Conservation (phyloP, 2,113 vertebrate genomes). For the Ardeotis arabs region DNA sequence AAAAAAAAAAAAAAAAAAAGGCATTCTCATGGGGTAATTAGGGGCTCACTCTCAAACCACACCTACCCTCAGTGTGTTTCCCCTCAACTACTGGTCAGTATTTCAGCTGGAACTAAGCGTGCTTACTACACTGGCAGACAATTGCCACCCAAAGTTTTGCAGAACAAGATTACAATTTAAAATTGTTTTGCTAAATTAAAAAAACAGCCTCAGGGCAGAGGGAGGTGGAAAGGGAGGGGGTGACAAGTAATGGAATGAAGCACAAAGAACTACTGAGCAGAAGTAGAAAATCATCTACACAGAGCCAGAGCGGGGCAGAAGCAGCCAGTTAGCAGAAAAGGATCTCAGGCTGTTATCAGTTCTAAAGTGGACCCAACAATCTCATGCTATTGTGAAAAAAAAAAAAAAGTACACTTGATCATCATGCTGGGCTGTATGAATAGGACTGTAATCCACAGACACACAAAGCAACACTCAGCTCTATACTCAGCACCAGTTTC, state of each 20-base stretch:
- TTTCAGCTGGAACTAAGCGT: background rate
- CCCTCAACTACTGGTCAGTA: background rate
- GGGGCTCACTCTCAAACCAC: background rate
- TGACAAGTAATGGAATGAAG: background rate
- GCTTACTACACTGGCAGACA: background rate
- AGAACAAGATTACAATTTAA: background rate
- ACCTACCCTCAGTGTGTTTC: accelerated
- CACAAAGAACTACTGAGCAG: background rate
- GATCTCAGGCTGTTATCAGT: background rate
- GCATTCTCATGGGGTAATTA: background rate
- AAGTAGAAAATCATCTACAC: background rate
- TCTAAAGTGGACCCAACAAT: background rate
- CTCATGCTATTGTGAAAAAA: background rate
- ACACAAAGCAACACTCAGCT: background rate
- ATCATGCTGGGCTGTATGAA: background rate
- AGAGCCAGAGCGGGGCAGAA: background rate
- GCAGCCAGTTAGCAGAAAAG: background rate
- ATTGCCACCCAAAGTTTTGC: background rate
- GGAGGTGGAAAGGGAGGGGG: background rate
- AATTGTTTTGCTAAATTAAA: background rate
- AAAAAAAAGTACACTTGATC: background rate
- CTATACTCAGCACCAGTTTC: background rate
- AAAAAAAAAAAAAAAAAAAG: background rate
- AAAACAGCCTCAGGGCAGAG: background rate
- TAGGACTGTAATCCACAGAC: background rate